A percentile compares a stretch with the other conserved stretches of the same genome.
Evolutionary conservation across 2,888 invertebrate species (phyloP).

Genomic region (Pandemis heparana): DNA sequence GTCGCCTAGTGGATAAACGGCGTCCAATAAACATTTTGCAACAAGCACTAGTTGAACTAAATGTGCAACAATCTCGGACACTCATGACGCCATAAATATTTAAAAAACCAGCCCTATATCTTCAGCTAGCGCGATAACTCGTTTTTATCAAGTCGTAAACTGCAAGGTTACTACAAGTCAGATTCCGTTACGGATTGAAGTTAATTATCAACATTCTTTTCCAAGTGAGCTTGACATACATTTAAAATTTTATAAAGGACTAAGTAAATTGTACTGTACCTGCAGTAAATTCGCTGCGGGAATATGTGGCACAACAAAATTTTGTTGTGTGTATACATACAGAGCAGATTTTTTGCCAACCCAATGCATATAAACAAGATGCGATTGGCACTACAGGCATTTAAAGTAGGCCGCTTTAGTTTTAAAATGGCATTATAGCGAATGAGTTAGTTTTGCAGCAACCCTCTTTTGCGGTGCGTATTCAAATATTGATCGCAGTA

Average conservation of each 20-base stretch:
- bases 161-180: conserved; percentile 36
- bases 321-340: too few relatives aligned
- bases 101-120: conserved; percentile 9
- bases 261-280: too few relatives aligned
- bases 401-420: too few relatives aligned
- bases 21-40: not conserved
- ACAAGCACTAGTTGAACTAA: conserved; percentile 14
- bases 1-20: not conserved
- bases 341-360: too few relatives aligned
- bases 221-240: conserved; percentile 35
- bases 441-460: not conserved
- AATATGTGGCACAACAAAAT: conserved; percentile 7
- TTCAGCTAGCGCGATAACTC: conserved; percentile 19
- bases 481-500: conserved; percentile 1
- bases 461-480: conserved; percentile 2
- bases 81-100: conserved; percentile 11
- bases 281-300: not conserved
- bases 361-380: too few relatives aligned
- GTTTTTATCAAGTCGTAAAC: conserved; percentile 32
- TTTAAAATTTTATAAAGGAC: conserved; percentile 13
- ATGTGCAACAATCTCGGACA: conserved; percentile 15
- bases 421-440: too few relatives aligned
- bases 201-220: conserved; percentile 35
- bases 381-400: too few relatives aligned
- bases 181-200: conserved; percentile 36